phyloP scores from a whole-genome alignment of 2,797 vertebrate species.

The Menidia menidia region DNA sequence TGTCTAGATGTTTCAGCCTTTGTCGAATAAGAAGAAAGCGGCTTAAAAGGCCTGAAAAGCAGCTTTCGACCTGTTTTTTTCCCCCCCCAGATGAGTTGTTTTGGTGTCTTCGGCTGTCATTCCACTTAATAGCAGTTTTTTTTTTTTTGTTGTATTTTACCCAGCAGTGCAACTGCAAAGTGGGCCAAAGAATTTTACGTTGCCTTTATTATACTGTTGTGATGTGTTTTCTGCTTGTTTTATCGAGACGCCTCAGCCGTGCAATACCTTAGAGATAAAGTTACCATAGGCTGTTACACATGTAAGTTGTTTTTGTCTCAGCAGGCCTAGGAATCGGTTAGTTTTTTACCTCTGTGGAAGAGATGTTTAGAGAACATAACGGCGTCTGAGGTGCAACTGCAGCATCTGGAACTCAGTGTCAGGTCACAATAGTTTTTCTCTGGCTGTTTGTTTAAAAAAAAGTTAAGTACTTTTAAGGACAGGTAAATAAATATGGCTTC shows the following conservation, averaged over 20 bases:
- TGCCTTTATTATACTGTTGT: conserved; percentile 14
- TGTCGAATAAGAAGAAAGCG: neutral
- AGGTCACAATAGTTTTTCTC: no score
- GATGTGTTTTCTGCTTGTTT: neutral
- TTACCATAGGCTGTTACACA: no score
- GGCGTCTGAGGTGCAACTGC: neutral
- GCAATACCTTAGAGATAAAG: neutral
- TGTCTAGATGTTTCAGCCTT: no score
- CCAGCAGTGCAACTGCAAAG: neutral
- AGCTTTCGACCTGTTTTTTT: neutral
- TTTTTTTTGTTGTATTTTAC: no score
- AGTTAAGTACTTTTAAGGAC: no score
- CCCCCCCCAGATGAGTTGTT: neutral
- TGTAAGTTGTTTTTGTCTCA: neutral
- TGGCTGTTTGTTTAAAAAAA: no score
- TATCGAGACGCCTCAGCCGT: neutral
- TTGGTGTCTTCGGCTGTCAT: no score
- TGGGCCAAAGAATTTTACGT: conserved; percentile 53
- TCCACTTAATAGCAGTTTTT: no score
- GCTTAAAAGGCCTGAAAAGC: neutral
- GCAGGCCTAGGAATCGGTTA: neutral
- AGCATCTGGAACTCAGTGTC: neutral
- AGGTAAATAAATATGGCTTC: no score
- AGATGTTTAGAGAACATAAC: neutral
- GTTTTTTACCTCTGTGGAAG: neutral